Evolutionary conservation across 2,888 invertebrate species (phyloP).

Genomic region (Leptopilina drosophilae): DNA sequence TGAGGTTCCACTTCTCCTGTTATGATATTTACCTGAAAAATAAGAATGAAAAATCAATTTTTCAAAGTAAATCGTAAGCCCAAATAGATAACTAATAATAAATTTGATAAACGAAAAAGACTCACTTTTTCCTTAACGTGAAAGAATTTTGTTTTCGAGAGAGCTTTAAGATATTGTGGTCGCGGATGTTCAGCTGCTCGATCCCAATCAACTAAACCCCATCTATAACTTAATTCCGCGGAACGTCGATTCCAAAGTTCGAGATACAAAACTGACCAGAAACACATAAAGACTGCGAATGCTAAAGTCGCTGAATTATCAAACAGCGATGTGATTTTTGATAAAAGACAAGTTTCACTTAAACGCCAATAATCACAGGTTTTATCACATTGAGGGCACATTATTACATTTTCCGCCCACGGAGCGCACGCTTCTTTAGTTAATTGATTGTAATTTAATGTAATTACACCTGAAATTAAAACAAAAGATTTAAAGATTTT

Average conservation of each 20-base stretch:
- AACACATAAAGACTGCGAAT: constrained; percentile 89
- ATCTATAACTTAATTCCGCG: constrained; percentile 87
- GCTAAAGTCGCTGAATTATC: constrained; percentile 89
- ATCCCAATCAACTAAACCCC: constrained; percentile 89
- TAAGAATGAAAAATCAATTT: not conserved
- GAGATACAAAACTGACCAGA: constrained; percentile 89
- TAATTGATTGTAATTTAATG: constrained; percentile 59
- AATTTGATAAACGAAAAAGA: not conserved
- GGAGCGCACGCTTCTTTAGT: constrained; percentile 63
- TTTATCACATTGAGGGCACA: constrained; percentile 90
- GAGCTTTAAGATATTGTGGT: constrained; percentile 86
- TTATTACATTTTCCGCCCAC: constrained; percentile 77
- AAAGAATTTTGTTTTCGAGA: constrained; percentile 86
- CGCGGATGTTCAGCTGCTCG: constrained; percentile 86
- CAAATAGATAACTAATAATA: not conserved
- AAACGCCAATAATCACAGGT: constrained; percentile 87
- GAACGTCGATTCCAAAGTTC: constrained; percentile 91
- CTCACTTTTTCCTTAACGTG: constrained; percentile 82
- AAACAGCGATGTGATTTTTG: constrained; percentile 87
- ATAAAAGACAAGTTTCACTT: constrained; percentile 84
- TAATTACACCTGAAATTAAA: constrained; percentile 58
- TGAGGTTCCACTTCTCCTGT: constrained; percentile 83
- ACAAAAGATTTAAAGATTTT: too few relatives aligned
- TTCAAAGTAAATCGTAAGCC: too few relatives aligned
- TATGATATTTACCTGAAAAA: constrained; percentile 69